Percentiles rank a stretch among this genome's conserved stretches.
Conservation (phyloP, 2,888 invertebrate genomes). For the Latheticus oryzae region DNA sequence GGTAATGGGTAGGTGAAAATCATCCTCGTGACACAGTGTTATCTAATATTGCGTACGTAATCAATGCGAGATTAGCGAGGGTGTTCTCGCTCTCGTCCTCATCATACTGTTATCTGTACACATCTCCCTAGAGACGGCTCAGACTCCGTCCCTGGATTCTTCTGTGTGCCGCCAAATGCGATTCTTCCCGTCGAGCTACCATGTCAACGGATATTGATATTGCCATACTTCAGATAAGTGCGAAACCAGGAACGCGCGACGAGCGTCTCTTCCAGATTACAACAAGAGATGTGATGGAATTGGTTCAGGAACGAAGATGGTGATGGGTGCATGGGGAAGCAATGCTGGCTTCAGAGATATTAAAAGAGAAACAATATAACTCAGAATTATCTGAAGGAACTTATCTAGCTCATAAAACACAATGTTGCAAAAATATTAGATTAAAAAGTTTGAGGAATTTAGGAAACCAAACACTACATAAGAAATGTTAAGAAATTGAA, state of each 20-base stretch:
- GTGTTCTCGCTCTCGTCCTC: conserved; percentile 61
- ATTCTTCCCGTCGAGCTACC: conserved; percentile 50
- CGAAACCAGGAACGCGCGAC: conserved; percentile 40
- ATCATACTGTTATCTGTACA: conserved; percentile 60
- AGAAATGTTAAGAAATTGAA: no score
- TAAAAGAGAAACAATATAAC: no score
- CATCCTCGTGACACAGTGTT: conserved; percentile 59
- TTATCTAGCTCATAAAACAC: no score
- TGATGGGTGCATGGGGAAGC: no score
- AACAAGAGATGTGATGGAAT: conserved; percentile 23
- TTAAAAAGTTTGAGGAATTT: no score
- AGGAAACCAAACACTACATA: no score
- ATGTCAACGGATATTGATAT: conserved; percentile 61
- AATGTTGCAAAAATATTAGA: no score
- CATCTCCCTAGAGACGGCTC: conserved; percentile 59
- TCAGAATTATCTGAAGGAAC: no score
- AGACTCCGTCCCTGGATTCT: conserved; percentile 32
- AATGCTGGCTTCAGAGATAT: no score
- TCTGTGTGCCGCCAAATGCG: conserved; percentile 45
- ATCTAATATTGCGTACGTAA: conserved; percentile 65
- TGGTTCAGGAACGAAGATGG: conserved; percentile 17
- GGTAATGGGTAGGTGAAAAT: conserved; percentile 45
- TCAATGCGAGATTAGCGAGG: conserved; percentile 65
- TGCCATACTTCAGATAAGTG: conserved; percentile 52
- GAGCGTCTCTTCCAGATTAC: conserved; percentile 40